phyloP scores from a whole-genome alignment of 2,888 invertebrate species.

The Campopleginae sp. region DNA sequence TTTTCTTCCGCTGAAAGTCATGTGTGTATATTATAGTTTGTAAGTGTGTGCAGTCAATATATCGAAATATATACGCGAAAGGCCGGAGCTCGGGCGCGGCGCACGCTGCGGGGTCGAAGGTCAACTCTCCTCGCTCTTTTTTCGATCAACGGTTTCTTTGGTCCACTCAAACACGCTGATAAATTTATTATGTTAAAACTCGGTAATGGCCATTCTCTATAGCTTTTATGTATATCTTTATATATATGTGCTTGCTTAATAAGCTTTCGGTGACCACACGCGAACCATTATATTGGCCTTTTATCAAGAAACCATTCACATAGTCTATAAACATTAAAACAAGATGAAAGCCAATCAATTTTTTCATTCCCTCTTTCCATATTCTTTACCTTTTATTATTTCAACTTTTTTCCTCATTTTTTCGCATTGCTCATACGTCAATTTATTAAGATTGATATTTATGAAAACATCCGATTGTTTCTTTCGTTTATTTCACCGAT shows the following conservation, averaged over 20 bases:
- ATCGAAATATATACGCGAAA: slow-evolving; percentile 82
- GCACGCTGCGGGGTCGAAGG: slow-evolving; percentile 77
- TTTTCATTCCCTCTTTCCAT: background rate
- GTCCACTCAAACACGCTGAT: slow-evolving; percentile 77
- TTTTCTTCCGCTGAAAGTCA: slow-evolving; percentile 8
- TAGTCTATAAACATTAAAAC: slow-evolving; percentile 22
- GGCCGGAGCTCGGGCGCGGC: slow-evolving; percentile 57
- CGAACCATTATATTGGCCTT: slow-evolving; percentile 65
- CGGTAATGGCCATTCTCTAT: slow-evolving; percentile 66
- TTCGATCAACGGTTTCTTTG: slow-evolving; percentile 82
- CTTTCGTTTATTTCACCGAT: background rate
- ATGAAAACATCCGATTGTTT: background rate
- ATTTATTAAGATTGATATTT: background rate
- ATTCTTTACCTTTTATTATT: background rate
- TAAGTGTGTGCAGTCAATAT: slow-evolving; percentile 63
- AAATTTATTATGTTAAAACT: slow-evolving; percentile 81
- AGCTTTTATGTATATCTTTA: slow-evolving; percentile 48
- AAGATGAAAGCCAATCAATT: slow-evolving; percentile 16
- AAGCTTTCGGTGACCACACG: slow-evolving; percentile 77
- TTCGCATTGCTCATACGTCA: background rate
- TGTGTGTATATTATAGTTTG: background rate
- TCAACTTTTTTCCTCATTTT: background rate
- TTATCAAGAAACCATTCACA: slow-evolving; percentile 18
- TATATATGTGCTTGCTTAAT: slow-evolving; percentile 74
- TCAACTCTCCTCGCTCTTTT: slow-evolving; percentile 78